phyloP scores from a whole-genome alignment of 1,140 invertebrate species.

The Alviniconcha marisindica region DNA sequence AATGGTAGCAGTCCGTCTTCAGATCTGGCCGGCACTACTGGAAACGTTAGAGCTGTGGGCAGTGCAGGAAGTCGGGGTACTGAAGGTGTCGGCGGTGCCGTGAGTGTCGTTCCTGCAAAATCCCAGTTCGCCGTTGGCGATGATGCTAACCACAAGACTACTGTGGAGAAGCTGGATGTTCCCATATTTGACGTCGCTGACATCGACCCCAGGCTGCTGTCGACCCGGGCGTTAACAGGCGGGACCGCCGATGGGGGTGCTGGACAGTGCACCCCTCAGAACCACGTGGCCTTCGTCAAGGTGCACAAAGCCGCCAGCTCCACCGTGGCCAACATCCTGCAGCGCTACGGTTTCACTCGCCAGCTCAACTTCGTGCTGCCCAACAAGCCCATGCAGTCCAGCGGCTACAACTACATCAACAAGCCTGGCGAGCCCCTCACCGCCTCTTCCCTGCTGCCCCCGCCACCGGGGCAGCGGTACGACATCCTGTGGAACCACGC shows the following conservation, averaged over 20 bases:
- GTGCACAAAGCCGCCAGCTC: slow-evolving; percentile 55
- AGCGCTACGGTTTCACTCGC: slow-evolving; percentile 44
- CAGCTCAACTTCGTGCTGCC: slow-evolving; percentile 51
- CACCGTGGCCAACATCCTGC: slow-evolving; percentile 54
- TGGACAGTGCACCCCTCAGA: slow-evolving; percentile 30
- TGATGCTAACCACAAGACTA: too few relatives aligned
- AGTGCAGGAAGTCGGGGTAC: too few relatives aligned
- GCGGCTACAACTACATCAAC: slow-evolving; percentile 45
- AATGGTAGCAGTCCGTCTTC: too few relatives aligned
- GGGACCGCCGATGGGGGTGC: not conserved
- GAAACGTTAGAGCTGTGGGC: too few relatives aligned
- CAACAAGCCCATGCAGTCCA: slow-evolving; percentile 26
- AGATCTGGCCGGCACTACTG: too few relatives aligned
- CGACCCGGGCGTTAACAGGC: not conserved
- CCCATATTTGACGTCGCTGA: not conserved
- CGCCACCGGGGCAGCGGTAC: slow-evolving; percentile 45
- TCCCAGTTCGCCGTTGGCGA: too few relatives aligned
- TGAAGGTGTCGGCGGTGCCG: too few relatives aligned
- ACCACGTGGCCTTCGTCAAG: slow-evolving; percentile 55
- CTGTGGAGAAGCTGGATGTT: too few relatives aligned
- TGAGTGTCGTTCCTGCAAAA: too few relatives aligned
- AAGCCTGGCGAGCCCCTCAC: slow-evolving; percentile 40
- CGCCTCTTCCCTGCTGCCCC: slow-evolving; percentile 36
- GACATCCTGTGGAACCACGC: slow-evolving; percentile 63
- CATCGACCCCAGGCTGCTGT: not conserved